These are phyloP conservation scores for Chlorops oryzae DNA, from an alignment of 1,140 invertebrate genomes.

Conservation along the genomic window DNA sequence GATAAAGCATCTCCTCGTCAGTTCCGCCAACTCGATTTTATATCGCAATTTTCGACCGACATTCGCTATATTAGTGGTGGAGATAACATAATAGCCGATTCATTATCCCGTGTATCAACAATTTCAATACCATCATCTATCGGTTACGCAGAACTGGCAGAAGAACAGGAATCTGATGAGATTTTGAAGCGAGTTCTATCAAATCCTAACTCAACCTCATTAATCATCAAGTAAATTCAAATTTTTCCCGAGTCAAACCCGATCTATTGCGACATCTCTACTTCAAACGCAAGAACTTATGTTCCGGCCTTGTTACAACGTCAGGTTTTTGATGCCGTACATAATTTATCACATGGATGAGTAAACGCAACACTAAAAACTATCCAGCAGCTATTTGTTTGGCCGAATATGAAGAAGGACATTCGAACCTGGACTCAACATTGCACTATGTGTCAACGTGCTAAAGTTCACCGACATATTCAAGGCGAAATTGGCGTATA, in stretches of 20 bases:
- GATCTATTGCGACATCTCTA: slow-evolving; percentile 13
- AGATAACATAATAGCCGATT: slow-evolving; percentile 38
- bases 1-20: slow-evolving; percentile 31
- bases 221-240: background rate
- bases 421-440: background rate
- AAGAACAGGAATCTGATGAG: slow-evolving; percentile 3
- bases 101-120: slow-evolving; percentile 33
- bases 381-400: background rate
- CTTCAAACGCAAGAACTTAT: background rate
- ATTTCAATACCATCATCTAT: too few species aligned
- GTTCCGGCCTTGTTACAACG: background rate
- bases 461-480: slow-evolving; percentile 6
- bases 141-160: background rate
- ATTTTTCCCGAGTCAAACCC: background rate
- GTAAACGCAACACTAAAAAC: background rate
- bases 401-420: background rate
- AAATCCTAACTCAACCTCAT: background rate
- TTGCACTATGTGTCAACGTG: slow-evolving; percentile 4
- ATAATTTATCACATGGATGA: slow-evolving; percentile 4
- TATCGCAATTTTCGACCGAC: slow-evolving; percentile 41
- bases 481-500: background rate
- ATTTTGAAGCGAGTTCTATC: slow-evolving; percentile 1
- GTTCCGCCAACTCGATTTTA: slow-evolving; percentile 40
- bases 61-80: slow-evolving; percentile 39
- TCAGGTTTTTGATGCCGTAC: slow-evolving; percentile 1